Evolutionary conservation across 1,140 invertebrate genomes (phyloP), one percentile per base, ranked within the genome.

Genomic region (Yoshiicerus persimilis): DNA sequence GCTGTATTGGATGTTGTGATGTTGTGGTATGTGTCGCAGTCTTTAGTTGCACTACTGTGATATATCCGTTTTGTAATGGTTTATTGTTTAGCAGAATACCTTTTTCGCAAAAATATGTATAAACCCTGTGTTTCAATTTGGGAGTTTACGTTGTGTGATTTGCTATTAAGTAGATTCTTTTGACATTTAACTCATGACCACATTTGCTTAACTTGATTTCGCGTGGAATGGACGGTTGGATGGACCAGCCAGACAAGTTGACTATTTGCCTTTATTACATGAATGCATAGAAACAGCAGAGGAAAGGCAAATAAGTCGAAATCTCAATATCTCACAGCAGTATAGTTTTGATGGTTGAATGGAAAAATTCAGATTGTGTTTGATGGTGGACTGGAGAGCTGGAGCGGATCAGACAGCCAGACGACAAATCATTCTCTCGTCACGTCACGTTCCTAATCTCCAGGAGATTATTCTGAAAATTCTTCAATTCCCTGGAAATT

Each of bases 371-470:
- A 47, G 41, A 47, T 56, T 56, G 5, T n/a, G 47, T n/a, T n/a
- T 16, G 20, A 70, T 70, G 64, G n/a, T n/a, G n/a, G n/a, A n/a
- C n/a, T n/a, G n/a, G n/a, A n/a, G n/a, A n/a, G n/a, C 64, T 27
- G 4, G 27, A 70, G 70, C 16, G 6, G 30, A 80, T 30, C 32
- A 80, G 75, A 80, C 75, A 80, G 75, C 75, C 16, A 80, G 75
- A 80, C 75, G 75, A 80, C 75, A 80, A 80, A 80, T 80, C 75
- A 80, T 80, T 80, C 75, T 36, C 34, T 80, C 75, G 75, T 80
- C 75, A 80, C 75, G 75, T 80, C 75, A 80, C 75, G 75, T 38
- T 38, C 16, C 32, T 80, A 80, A 80, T 80, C 34, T 80, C 75
- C 75, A 70, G 66, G 27, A 70, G 66, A 70, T 80, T 38, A 36